Conservation (phyloP, 2,797 vertebrate genomes). For the Pristis pectinata region DNA sequence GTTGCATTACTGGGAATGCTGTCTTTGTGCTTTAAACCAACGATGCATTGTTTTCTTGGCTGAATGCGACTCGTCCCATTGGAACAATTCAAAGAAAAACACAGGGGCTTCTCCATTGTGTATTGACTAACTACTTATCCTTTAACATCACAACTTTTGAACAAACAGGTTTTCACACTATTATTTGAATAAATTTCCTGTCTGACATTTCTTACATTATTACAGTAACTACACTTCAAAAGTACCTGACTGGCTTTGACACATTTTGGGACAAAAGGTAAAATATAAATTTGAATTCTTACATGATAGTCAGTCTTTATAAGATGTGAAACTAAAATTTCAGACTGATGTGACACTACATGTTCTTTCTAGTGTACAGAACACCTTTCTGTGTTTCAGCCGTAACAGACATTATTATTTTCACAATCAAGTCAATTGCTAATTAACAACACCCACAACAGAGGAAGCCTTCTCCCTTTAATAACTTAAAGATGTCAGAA, state of each 20-base stretch:
- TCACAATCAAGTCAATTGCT: not conserved
- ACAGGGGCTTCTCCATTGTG: not conserved
- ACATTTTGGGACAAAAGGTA: not conserved
- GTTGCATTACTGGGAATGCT: not conserved
- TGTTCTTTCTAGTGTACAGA: not conserved
- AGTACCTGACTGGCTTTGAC: not conserved
- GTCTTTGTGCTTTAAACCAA: too few species aligned
- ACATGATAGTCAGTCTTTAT: not conserved
- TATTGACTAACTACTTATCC: not conserved
- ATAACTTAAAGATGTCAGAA: not conserved
- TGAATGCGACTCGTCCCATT: too few species aligned
- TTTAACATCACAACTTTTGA: not conserved
- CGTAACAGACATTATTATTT: not conserved
- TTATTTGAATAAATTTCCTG: too few species aligned
- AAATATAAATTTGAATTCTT: not conserved
- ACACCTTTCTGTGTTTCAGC: not conserved
- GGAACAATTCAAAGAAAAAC: not conserved
- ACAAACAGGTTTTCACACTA: too few species aligned
- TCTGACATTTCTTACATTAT: not conserved
- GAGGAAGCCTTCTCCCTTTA: not conserved
- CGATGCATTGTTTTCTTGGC: too few species aligned
- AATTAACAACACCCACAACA: not conserved
- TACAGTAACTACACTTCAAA: not conserved
- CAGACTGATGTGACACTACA: not conserved
- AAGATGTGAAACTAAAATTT: not conserved